Evolutionary conservation across 2,113 vertebrate genomes (phyloP), one percentile per base, ranked within the genome.

Genomic region (Otocyon megalotis): DNA sequence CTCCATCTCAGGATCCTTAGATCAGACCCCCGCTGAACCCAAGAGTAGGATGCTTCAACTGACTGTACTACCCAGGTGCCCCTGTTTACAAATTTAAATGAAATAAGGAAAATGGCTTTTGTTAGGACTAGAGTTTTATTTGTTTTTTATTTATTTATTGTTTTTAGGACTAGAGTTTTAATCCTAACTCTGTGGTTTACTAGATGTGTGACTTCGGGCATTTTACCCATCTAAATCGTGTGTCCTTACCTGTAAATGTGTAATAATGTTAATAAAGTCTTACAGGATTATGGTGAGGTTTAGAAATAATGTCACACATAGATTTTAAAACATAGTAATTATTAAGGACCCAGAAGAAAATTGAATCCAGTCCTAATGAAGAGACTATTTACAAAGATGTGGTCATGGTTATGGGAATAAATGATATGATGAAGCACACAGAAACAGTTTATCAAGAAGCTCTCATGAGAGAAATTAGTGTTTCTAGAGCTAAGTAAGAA

Each of bases 31-130:
- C 32, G 32, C 0, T 3, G 67, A n/a, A 69, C 16, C 67, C 67
- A n/a, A n/a, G 32, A n/a, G 32, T 69, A 15, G 1, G 32, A 69
- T 15, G 67, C 67, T 69, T 69, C n/a, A 19, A n/a, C 32, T 0
- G 67, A 69, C 67, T n/a, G 67, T 8, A 19, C 32, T 32, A 69
- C 16, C 67, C 67, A 8, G 16, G 67, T n/a, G 16, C 32, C 65
- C 65, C 67, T 76, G 10, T n/a, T 92, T 72, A 65, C 19, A 79
- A 71, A 92, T 85, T 87, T 86, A 93, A 97, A 53, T 65, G 26
- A 79, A 95, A 81, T 50, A 91, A 94, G 82, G 24, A 86, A 92
- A 79, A 90, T 83, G 19, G 9, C 56, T 97, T 43, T 53, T 65
- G 53, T 89, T 93, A 69, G 56, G 32, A 54, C 30, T 48, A 37